Evolutionary conservation across 2,888 invertebrate genomes (phyloP).

Genomic region (Thymelicus sylvestris): DNA sequence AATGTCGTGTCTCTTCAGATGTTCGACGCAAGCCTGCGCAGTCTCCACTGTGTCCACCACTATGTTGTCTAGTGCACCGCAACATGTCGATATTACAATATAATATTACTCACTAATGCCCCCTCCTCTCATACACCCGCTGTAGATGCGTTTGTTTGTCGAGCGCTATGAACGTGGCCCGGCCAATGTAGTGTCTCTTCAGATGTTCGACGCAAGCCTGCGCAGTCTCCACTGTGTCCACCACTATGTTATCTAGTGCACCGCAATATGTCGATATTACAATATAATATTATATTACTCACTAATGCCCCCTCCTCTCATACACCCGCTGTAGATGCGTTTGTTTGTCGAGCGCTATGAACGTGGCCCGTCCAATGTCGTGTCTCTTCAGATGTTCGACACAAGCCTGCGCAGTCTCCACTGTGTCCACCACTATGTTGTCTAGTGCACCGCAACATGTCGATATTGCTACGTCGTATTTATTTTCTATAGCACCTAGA

Average conservation of each 20-base stretch:
- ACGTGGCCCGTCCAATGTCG: conserved; percentile 93
- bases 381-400: conserved; percentile 91
- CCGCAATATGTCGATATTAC: conserved; percentile 98
- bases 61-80: conserved; percentile 94
- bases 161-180: conserved; percentile 94
- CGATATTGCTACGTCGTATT: conserved; percentile 98
- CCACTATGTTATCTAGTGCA: conserved; percentile 93
- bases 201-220: conserved; percentile 93
- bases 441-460: conserved; percentile 96
- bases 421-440: conserved; percentile 95
- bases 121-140: conserved; percentile 77
- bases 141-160: conserved; percentile 91
- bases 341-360: conserved; percentile 95
- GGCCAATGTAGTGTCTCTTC: conserved; percentile 91
- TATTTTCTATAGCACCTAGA: conserved; percentile 95
- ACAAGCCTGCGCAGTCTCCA: conserved; percentile 93
- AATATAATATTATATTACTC: conserved; percentile 91
- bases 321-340: conserved; percentile 77
- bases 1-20: conserved; percentile 90
- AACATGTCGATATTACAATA: conserved; percentile 98
- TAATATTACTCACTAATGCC: conserved; percentile 91
- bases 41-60: conserved; percentile 95
- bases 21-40: conserved; percentile 93
- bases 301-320: conserved; percentile 91
- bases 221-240: conserved; percentile 95